Conservation (phyloP, 2,888 invertebrate genomes). For the Dicycla oo region DNA sequence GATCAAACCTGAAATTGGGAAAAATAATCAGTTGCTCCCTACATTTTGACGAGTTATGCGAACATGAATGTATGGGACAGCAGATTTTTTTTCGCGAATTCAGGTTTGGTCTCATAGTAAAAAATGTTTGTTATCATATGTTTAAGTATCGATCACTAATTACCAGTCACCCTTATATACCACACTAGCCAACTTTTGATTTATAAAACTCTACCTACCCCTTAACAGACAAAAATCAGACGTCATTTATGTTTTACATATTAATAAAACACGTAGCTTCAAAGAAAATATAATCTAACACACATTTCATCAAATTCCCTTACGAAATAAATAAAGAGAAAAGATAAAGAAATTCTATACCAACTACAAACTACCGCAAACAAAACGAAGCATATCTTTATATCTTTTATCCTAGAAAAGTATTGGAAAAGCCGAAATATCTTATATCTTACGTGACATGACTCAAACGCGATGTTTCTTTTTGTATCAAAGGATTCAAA, state of each 20-base stretch:
- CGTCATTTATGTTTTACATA: not conserved
- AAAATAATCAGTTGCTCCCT: too few relatives aligned
- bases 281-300: slow-evolving; percentile 2
- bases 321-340: slow-evolving; percentile 15
- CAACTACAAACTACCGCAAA: slow-evolving; percentile 38
- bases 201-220: too few relatives aligned
- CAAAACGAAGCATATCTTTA: slow-evolving; percentile 37
- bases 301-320: slow-evolving; percentile 14
- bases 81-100: too few relatives aligned
- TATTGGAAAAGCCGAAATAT: slow-evolving; percentile 55
- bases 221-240: not conserved
- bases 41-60: too few relatives aligned
- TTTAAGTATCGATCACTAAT: too few relatives aligned
- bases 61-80: too few relatives aligned
- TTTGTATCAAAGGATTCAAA: slow-evolving; percentile 55
- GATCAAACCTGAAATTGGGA: too few relatives aligned
- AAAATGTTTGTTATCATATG: too few relatives aligned
- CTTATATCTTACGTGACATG: slow-evolving; percentile 54
- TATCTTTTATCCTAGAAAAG: slow-evolving; percentile 47
- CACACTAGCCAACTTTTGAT: not conserved
- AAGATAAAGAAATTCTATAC: slow-evolving; percentile 26
- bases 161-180: too few relatives aligned
- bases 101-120: too few relatives aligned
- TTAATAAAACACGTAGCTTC: not conserved
- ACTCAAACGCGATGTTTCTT: slow-evolving; percentile 41